Evolutionary conservation across 2,888 invertebrate genomes (phyloP).

Genomic region (Nasonovia ribisnigri): DNA sequence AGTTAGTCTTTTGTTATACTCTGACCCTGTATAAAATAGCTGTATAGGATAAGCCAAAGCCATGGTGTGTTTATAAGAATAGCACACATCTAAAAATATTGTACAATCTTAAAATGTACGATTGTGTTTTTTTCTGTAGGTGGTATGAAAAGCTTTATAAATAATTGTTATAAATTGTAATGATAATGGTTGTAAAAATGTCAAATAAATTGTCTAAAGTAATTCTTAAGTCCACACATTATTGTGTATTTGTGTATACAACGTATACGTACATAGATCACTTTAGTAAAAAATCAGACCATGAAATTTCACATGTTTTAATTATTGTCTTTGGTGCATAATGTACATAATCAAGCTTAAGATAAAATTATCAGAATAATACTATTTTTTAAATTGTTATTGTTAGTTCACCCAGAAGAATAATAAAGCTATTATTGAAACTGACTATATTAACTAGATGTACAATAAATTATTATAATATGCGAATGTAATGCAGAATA

Average conservation of each 20-base stretch:
- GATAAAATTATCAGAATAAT: neutral
- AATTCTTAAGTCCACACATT: neutral
- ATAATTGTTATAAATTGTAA: slow-evolving; percentile 23
- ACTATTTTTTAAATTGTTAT: neutral
- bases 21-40: neutral
- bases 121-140: neutral
- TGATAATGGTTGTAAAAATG: slow-evolving; percentile 4
- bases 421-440: neutral
- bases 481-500: neutral
- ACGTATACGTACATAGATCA: neutral
- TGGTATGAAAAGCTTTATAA: slow-evolving; percentile 5
- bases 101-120: neutral
- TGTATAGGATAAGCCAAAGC: neutral
- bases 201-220: slow-evolving; percentile 33
- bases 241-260: neutral
- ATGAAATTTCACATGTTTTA: neutral
- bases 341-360: neutral
- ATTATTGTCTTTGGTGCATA: neutral
- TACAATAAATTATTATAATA: neutral
- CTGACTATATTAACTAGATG: neutral
- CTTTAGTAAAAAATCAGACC: neutral
- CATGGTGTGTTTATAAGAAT: neutral
- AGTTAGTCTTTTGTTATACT: neutral
- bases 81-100: neutral
- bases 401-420: neutral